A percentile compares a stretch with the other conserved stretches of the same genome.
These are phyloP conservation scores for Ctenomys sociabilis DNA, from an alignment of 2,113 vertebrate genomes.

Conservation along the genomic window DNA sequence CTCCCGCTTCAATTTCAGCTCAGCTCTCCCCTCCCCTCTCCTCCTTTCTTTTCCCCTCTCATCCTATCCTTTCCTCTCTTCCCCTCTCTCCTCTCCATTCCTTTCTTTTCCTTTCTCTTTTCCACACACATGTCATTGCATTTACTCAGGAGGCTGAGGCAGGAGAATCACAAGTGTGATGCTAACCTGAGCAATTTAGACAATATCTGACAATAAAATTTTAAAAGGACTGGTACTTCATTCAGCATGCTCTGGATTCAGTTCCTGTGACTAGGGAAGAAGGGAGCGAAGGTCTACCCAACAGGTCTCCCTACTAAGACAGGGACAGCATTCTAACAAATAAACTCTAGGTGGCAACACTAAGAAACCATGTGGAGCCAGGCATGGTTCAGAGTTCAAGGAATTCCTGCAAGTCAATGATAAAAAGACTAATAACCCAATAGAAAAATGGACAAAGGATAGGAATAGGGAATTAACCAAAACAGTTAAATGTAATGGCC, in stretches of 20 bases:
- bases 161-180: background rate
- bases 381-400: too few species aligned
- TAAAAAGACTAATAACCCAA: too few species aligned
- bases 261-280: background rate
- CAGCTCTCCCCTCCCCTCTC: background rate
- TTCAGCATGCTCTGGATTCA: background rate
- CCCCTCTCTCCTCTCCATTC: background rate
- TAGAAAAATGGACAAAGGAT: too few species aligned
- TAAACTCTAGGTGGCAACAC: background rate
- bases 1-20: background rate
- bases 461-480: too few species aligned
- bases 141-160: background rate
- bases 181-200: background rate
- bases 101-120: background rate
- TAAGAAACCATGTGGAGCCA: background rate
- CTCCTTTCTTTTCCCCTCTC: background rate
- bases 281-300: background rate
- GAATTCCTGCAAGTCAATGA: too few species aligned
- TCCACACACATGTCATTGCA: background rate
- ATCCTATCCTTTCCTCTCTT: background rate
- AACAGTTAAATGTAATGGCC: too few species aligned
- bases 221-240: background rate
- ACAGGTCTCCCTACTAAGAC: background rate
- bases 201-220: background rate
- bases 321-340: background rate